A percentile compares a stretch with the other conserved stretches of the same genome.
Conservation (phyloP, 1,140 invertebrate genomes). For the Leucophenga varia region DNA sequence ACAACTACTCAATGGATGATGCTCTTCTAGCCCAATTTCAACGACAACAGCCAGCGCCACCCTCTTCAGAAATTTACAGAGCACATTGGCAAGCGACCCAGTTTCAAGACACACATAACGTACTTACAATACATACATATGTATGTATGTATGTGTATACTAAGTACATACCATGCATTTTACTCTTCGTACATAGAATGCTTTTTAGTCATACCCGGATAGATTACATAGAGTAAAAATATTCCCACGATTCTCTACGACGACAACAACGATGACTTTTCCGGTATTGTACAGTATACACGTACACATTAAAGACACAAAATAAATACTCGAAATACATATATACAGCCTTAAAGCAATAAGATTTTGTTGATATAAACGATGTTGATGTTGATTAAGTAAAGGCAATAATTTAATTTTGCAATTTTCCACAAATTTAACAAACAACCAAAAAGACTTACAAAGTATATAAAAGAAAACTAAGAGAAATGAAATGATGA, state of each 20-base stretch:
- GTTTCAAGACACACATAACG: no score
- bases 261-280: constrained; percentile 12
- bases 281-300: background rate
- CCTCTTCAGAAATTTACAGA: no score
- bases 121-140: constrained; percentile 5
- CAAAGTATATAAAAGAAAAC: constrained; percentile 1
- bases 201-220: no score
- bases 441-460: background rate
- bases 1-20: no score
- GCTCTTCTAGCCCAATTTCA: no score
- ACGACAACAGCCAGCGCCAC: no score
- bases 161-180: background rate
- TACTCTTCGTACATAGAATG: background rate
- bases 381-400: no score
- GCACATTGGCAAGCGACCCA: no score
- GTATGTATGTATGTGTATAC: constrained; percentile 1
- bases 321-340: no score
- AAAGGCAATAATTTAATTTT: constrained; percentile 1
- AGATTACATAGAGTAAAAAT: no score
- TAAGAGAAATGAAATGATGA: background rate
- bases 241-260: background rate
- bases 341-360: no score
- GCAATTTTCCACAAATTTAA: constrained; percentile 2
- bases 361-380: no score
- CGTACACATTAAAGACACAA: background rate